phyloP scores from a whole-genome alignment of 2,113 vertebrate species.

The Pangasianodon gigas region DNA sequence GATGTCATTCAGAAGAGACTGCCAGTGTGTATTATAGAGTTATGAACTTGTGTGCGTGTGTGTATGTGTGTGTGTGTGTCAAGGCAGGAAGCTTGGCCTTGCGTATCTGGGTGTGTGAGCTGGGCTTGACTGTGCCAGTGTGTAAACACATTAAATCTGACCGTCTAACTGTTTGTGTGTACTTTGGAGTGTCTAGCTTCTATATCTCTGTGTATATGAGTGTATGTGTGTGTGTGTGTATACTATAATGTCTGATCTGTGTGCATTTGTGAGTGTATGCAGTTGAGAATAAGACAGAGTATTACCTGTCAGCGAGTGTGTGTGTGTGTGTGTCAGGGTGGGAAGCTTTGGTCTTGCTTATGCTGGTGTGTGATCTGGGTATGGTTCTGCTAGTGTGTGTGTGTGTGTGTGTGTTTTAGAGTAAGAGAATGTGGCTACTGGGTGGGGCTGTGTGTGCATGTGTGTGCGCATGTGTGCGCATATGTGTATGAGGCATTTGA shows the following conservation, averaged over 20 bases:
- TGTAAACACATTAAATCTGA: conserved; percentile 17
- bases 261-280: background rate
- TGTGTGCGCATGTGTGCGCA: background rate
- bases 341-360: background rate
- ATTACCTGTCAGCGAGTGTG: background rate
- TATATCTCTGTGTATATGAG: background rate
- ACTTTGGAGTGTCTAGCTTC: background rate
- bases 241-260: background rate
- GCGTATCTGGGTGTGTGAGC: conserved; percentile 2
- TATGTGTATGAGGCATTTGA: background rate
- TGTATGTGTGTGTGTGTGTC: background rate
- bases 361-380: too few relatives aligned
- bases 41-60: background rate
- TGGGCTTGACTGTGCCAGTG: background rate
- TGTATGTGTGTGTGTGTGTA: background rate
- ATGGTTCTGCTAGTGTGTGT: background rate
- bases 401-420: background rate
- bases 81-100: background rate
- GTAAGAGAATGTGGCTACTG: conserved; percentile 1
- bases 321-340: background rate
- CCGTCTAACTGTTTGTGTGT: background rate
- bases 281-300: background rate
- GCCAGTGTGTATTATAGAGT: background rate
- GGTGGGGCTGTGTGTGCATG: background rate
- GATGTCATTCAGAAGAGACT: conserved; percentile 10